These are phyloP conservation scores for Alligator mississippiensis DNA, from an alignment of 2,113 vertebrate genomes.

Conservation along the genomic window DNA sequence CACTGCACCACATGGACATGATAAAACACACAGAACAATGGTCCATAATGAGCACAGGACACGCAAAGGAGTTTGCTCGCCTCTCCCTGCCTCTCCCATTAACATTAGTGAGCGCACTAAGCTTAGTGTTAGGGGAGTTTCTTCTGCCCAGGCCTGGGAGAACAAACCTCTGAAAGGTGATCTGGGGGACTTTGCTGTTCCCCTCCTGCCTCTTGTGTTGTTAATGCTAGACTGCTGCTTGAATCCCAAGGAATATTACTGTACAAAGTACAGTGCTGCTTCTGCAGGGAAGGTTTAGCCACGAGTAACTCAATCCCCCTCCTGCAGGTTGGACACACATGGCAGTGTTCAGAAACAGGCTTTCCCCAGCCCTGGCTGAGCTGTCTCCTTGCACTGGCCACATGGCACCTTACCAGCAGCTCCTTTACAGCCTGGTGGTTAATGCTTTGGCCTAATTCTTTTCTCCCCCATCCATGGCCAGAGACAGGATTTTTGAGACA, in stretches of 20 bases:
- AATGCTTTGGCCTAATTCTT: neutral
- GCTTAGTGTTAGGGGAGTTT: neutral
- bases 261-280: neutral
- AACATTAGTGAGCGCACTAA: too few species aligned
- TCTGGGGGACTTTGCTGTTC: neutral
- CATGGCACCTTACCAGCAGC: neutral
- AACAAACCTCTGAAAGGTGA: neutral
- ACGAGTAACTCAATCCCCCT: neutral
- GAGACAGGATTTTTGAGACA: neutral
- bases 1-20: neutral
- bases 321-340: neutral
- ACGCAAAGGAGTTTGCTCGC: neutral
- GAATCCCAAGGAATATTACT: neutral
- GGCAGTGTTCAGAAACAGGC: neutral
- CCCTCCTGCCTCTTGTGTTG: neutral
- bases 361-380: neutral
- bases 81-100: neutral
- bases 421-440: neutral
- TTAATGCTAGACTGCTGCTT: neutral
- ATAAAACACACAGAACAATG: neutral
- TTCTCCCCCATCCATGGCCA: slow-evolving; percentile 2
- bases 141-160: neutral
- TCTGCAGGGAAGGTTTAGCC: neutral
- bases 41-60: neutral
- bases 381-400: neutral